phyloP scores from a whole-genome alignment of 2,888 invertebrate genomes.

The Penaeus monodon region DNA sequence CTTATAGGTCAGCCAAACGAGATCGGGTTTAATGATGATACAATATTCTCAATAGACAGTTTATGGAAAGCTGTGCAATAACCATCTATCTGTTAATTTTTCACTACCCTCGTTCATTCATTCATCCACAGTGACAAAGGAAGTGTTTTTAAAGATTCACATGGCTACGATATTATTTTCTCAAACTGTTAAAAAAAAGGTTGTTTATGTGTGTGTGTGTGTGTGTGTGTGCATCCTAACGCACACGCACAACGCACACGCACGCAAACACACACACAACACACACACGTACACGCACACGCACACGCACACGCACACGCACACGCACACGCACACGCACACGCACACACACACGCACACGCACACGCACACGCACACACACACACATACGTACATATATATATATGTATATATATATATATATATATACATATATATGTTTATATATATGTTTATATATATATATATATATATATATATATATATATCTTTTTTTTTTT shows the following conservation, averaged over 20 bases:
- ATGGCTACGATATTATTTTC: too few relatives aligned
- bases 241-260: not conserved
- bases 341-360: not conserved
- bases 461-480: not conserved
- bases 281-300: not conserved
- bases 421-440: not conserved
- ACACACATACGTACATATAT: conserved; percentile 16
- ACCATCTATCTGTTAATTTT: too few relatives aligned
- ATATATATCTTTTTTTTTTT: too few relatives aligned
- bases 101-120: too few relatives aligned
- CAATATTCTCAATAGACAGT: too few relatives aligned
- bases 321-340: not conserved
- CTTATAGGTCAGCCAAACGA: too few relatives aligned
- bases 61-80: too few relatives aligned
- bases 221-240: not conserved
- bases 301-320: not conserved
- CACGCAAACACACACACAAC: not conserved
- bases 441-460: not conserved
- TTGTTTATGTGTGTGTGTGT: not conserved
- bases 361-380: not conserved
- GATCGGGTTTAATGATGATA: too few relatives aligned
- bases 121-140: too few relatives aligned
- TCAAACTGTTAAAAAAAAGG: not conserved
- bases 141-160: too few relatives aligned
- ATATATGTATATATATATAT: not conserved